Evolutionary conservation across 2,888 invertebrate species (phyloP).

Genomic region (Saturnia pavonia): DNA sequence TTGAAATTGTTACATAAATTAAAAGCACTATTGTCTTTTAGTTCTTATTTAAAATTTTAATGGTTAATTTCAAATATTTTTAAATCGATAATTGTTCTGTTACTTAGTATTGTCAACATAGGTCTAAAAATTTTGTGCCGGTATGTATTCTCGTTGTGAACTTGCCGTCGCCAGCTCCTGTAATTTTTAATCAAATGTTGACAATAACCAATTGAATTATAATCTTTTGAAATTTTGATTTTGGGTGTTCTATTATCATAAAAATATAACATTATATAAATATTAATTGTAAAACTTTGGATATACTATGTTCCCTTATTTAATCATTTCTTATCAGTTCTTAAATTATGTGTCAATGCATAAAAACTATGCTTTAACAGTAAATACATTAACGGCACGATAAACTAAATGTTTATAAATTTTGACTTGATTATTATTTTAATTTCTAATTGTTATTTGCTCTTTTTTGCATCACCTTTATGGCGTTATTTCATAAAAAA

Average conservation of each 20-base stretch:
- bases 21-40: constrained; percentile 23
- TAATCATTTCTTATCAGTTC: neutral
- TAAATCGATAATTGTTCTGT: constrained; percentile 14
- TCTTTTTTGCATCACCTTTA: neutral
- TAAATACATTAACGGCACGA: neutral
- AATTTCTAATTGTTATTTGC: neutral
- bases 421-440: neutral
- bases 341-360: neutral
- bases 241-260: neutral
- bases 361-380: neutral
- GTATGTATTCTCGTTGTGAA: constrained; percentile 56
- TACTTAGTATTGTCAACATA: constrained; percentile 22
- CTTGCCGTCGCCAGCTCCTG: constrained; percentile 48
- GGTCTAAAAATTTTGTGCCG: constrained; percentile 35
- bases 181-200: constrained; percentile 6
- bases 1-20: constrained; percentile 18
- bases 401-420: neutral
- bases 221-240: neutral
- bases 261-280: neutral
- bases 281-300: neutral
- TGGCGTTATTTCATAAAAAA: neutral
- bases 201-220: neutral
- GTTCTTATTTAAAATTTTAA: constrained; percentile 22
- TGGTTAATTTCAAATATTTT: constrained; percentile 15
- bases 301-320: neutral